phyloP scores from a whole-genome alignment of 2,797 vertebrate species.

The Anabacerthia variegaticeps region DNA sequence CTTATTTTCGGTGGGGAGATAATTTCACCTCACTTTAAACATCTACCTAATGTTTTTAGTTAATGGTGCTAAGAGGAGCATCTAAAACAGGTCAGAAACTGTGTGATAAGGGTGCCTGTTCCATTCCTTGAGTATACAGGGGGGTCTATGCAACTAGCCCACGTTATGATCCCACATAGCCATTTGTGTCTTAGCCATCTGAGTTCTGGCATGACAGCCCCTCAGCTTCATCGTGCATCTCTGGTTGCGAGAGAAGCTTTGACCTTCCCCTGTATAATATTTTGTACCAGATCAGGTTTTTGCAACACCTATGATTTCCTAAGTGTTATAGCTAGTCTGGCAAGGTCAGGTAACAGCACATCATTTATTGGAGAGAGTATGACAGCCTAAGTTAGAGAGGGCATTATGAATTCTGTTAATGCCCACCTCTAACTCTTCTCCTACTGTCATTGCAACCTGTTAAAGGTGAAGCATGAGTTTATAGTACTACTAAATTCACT shows the following conservation, averaged over 20 bases:
- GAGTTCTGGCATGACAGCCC: accelerated
- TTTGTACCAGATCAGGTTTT: neutral
- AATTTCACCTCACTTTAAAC: neutral
- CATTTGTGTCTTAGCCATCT: neutral
- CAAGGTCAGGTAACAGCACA: neutral
- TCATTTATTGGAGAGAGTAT: neutral
- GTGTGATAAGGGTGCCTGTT: neutral
- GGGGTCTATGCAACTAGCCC: neutral
- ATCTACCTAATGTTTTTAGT: neutral
- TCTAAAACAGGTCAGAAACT: neutral
- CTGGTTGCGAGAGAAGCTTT: neutral
- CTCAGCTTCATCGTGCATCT: neutral
- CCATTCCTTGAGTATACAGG: neutral
- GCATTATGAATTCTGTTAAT: neutral
- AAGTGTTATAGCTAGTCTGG: neutral
- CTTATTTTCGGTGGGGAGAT: neutral
- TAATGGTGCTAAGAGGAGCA: neutral
- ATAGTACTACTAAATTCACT: neutral
- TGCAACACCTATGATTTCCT: neutral
- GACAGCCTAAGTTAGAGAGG: neutral
- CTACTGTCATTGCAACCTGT: neutral
- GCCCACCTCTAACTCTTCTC: neutral
- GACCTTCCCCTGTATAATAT: neutral
- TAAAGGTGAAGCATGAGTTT: neutral
- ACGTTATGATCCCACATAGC: neutral